Percentiles rank a stretch among this genome's conserved stretches.
Evolutionary conservation across 2,888 invertebrate species (phyloP).

Genomic region (Nephrocerus scutellatus): DNA sequence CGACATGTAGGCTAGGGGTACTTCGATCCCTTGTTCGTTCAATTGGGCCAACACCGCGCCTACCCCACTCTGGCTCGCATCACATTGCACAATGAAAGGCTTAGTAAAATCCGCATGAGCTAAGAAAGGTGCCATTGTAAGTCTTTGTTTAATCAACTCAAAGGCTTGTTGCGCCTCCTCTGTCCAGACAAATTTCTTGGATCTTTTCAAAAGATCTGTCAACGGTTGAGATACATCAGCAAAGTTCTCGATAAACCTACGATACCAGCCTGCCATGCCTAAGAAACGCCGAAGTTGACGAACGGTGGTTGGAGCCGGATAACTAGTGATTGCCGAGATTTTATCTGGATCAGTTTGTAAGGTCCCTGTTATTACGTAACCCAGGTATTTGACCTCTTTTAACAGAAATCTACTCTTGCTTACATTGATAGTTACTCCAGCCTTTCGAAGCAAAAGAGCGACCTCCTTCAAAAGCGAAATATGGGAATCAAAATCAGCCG

Average conservation of each 20-base stretch:
- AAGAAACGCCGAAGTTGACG: background rate
- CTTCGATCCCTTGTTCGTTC: slow-evolving; percentile 11
- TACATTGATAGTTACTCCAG: too few relatives aligned
- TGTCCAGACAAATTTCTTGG: background rate
- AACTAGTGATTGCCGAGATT: too few relatives aligned
- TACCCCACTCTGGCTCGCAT: slow-evolving; percentile 11
- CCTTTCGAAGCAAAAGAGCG: too few relatives aligned
- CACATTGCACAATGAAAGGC: slow-evolving; percentile 16
- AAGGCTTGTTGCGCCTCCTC: slow-evolving; percentile 4
- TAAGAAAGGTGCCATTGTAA: slow-evolving; percentile 12
- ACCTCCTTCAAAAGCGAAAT: too few relatives aligned
- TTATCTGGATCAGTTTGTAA: slow-evolving; percentile 3
- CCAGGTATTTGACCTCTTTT: too few relatives aligned
- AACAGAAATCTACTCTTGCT: too few relatives aligned
- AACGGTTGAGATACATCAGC: background rate
- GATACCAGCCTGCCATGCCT: slow-evolving; percentile 5
- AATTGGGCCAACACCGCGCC: slow-evolving; percentile 14
- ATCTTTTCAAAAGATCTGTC: slow-evolving; percentile 3
- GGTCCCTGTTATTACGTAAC: too few relatives aligned
- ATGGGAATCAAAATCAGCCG: too few relatives aligned
- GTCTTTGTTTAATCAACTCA: slow-evolving; percentile 7
- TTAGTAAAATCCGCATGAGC: slow-evolving; percentile 11
- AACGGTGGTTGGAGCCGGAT: background rate
- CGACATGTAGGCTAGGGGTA: slow-evolving; percentile 14
- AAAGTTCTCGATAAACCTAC: slow-evolving; percentile 4